Evolutionary conservation across 1,140 invertebrate species (phyloP).

Genomic region (Dendrolimus punctatus): DNA sequence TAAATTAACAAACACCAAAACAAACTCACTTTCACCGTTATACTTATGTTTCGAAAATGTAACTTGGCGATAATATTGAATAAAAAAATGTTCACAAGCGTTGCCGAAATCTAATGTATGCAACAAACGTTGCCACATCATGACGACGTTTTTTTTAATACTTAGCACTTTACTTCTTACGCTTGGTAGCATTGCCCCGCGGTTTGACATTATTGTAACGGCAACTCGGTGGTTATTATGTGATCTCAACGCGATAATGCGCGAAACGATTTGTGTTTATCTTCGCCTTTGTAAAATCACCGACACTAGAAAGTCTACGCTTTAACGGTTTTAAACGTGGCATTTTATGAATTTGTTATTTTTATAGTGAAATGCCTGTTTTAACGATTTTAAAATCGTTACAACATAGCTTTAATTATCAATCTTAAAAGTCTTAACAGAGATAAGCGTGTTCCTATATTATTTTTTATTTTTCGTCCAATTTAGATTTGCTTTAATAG

Average conservation of each 20-base stretch:
- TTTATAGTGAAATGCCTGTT: no score
- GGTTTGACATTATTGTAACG: constrained; percentile 9
- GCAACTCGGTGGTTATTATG: constrained; percentile 6
- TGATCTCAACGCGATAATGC: constrained; percentile 13
- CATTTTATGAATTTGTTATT: no score
- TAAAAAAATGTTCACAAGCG: neutral
- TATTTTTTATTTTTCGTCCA: no score
- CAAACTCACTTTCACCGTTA: neutral
- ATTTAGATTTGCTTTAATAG: no score
- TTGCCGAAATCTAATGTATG: neutral
- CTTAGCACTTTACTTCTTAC: neutral
- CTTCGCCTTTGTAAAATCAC: constrained; percentile 1
- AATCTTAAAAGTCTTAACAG: no score
- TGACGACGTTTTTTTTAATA: neutral
- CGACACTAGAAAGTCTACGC: constrained; percentile 1
- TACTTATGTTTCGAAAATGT: neutral
- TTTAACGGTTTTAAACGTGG: no score
- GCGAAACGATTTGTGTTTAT: constrained; percentile 13
- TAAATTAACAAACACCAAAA: no score
- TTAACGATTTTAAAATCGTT: no score
- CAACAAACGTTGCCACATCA: no score
- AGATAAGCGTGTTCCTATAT: no score
- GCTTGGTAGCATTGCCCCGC: constrained; percentile 1
- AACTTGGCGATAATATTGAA: neutral
- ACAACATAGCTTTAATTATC: no score